Evolutionary conservation across 1,140 invertebrate genomes (phyloP).

Genomic region (Trichogramma pretiosum): DNA sequence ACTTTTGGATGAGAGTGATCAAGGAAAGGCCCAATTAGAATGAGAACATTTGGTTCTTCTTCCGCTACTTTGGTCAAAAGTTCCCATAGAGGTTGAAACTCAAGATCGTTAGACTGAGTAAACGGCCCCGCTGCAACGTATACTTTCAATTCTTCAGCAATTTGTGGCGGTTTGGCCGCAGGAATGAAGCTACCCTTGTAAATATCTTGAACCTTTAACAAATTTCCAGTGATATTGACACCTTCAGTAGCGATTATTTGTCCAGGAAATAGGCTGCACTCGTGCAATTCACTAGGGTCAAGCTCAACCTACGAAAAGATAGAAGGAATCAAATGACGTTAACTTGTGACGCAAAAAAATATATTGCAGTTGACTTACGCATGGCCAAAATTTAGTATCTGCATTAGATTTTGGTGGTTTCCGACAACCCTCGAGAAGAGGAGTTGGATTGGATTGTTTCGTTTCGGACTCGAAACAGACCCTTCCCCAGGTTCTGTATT

Average conservation of each 20-base stretch:
- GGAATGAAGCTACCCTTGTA: constrained; percentile 44
- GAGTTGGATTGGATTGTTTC: constrained; percentile 44
- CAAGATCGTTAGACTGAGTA: constrained; percentile 63
- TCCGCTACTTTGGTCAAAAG: constrained; percentile 59
- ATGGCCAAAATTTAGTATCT: constrained; percentile 10
- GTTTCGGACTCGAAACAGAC: constrained; percentile 55
- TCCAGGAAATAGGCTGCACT: constrained; percentile 75
- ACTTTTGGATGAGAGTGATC: constrained; percentile 59
- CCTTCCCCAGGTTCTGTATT: constrained; percentile 53
- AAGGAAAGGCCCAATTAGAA: constrained; percentile 77
- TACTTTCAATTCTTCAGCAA: constrained; percentile 50
- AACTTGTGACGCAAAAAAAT: neutral
- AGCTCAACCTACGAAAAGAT: constrained; percentile 36
- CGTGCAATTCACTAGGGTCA: constrained; percentile 54
- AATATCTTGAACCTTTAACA: constrained; percentile 59
- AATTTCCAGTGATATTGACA: constrained; percentile 58
- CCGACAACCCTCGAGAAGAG: constrained; percentile 61
- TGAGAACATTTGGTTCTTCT: constrained; percentile 67
- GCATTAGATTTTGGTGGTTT: constrained; percentile 34
- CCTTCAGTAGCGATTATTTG: constrained; percentile 72
- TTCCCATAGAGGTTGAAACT: constrained; percentile 74
- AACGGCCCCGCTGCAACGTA: constrained; percentile 76
- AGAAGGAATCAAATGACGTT: neutral
- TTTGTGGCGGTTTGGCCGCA: constrained; percentile 22
- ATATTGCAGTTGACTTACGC: neutral